Evolutionary conservation across 1,140 invertebrate genomes (phyloP).

Genomic region (Holotrichia oblita): DNA sequence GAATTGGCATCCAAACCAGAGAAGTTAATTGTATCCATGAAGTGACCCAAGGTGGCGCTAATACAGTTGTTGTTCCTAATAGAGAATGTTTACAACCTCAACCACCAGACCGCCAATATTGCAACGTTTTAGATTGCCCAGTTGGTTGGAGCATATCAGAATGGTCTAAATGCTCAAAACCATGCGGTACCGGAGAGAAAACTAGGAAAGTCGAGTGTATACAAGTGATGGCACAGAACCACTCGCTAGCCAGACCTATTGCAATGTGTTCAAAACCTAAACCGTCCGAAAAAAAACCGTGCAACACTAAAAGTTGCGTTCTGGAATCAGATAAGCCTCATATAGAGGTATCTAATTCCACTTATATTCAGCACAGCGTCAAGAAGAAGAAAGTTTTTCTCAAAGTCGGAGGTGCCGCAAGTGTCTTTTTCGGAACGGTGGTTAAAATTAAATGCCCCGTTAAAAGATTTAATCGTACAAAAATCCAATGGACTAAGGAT

Average conservation of each 20-base stretch:
- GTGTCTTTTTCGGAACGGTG: slow-evolving; percentile 84
- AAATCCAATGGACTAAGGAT: slow-evolving; percentile 86
- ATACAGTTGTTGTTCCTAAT: slow-evolving; percentile 87
- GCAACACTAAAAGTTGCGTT: slow-evolving; percentile 82
- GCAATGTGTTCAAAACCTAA: slow-evolving; percentile 74
- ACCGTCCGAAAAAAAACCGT: slow-evolving; percentile 77
- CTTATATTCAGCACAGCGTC: slow-evolving; percentile 81
- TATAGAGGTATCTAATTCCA: slow-evolving; percentile 74
- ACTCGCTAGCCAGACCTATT: slow-evolving; percentile 77
- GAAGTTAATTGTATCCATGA: slow-evolving; percentile 94
- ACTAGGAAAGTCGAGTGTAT: slow-evolving; percentile 87
- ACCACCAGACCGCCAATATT: slow-evolving; percentile 86
- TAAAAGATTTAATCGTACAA: slow-evolving; percentile 79
- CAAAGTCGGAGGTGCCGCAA: slow-evolving; percentile 85
- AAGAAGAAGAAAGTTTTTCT: slow-evolving; percentile 75
- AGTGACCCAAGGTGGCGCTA: slow-evolving; percentile 83
- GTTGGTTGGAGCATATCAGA: slow-evolving; percentile 83
- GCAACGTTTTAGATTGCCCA: slow-evolving; percentile 91
- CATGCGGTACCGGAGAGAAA: slow-evolving; percentile 91
- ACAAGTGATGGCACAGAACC: slow-evolving; percentile 90
- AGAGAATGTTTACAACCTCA: slow-evolving; percentile 89
- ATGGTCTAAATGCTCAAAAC: slow-evolving; percentile 91
- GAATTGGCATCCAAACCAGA: slow-evolving; percentile 88
- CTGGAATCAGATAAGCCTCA: slow-evolving; percentile 72
- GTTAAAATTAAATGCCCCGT: slow-evolving; percentile 92